phyloP scores from a whole-genome alignment of 2,888 invertebrate genomes.

The Limnephilus auricula region DNA sequence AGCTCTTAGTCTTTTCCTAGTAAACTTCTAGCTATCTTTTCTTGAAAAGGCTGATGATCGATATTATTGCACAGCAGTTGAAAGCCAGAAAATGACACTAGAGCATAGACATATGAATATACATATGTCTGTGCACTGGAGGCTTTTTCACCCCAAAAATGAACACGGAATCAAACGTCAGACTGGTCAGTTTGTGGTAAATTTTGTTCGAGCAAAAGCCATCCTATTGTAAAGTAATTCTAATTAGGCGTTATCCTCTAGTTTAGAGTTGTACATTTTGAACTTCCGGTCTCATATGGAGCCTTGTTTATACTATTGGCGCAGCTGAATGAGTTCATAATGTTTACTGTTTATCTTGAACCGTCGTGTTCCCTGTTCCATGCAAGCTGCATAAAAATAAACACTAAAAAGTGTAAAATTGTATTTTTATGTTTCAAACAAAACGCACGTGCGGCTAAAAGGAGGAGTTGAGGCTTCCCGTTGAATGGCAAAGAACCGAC shows the following conservation, averaged over 20 bases:
- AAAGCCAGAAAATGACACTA: no score
- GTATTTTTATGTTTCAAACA: background rate
- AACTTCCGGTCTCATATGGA: background rate
- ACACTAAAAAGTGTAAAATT: background rate
- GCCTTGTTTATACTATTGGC: background rate
- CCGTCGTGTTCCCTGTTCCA: background rate
- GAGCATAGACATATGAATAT: no score
- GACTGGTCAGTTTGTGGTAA: background rate
- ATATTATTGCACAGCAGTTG: background rate
- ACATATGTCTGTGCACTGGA: no score
- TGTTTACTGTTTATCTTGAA: background rate
- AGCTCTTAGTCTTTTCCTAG: background rate
- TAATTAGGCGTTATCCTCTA: background rate
- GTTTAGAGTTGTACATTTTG: background rate
- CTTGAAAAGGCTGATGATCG: background rate
- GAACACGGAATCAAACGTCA: no score
- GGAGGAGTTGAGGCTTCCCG: background rate
- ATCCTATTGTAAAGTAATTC: background rate
- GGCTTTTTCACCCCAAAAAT: background rate
- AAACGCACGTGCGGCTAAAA: background rate
- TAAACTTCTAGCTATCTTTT: background rate
- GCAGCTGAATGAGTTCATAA: background rate
- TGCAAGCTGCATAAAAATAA: slow-evolving; percentile 18
- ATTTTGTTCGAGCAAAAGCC: background rate
- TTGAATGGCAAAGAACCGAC: background rate